Percentiles rank a stretch among this genome's conserved stretches.
Evolutionary conservation across 2,113 vertebrate genomes (phyloP).

Genomic region (Hippocampus abdominalis): DNA sequence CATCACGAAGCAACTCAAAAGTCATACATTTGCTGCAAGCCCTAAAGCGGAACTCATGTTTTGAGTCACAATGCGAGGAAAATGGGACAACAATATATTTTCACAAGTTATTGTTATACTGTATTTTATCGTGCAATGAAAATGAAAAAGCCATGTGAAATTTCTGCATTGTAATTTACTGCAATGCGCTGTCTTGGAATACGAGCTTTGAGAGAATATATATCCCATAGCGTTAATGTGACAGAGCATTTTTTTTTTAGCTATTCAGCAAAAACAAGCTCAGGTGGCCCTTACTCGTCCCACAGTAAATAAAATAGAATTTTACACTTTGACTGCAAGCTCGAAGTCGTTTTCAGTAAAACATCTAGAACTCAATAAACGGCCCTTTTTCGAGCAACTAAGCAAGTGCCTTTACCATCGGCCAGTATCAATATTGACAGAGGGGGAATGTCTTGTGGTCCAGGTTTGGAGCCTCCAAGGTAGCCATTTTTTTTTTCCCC

Average conservation of each 20-base stretch:
- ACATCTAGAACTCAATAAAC: constrained; percentile 22
- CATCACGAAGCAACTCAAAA: not conserved
- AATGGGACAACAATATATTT: not conserved
- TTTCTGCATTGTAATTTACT: not conserved
- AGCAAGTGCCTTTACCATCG: constrained; percentile 38
- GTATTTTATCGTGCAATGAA: not conserved
- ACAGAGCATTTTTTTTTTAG: not conserved
- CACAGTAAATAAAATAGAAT: not conserved
- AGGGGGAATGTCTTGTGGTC: constrained; percentile 44
- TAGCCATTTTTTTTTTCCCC: constrained; percentile 10
- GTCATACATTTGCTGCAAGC: not conserved
- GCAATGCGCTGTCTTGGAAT: not conserved
- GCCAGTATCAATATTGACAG: constrained; percentile 69
- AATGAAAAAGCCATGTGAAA: not conserved
- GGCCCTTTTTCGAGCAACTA: constrained; percentile 26
- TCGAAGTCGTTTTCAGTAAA: constrained; percentile 14
- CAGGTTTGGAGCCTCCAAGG: constrained; percentile 25
- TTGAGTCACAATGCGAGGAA: not conserved
- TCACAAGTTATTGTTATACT: not conserved
- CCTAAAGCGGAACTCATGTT: not conserved
- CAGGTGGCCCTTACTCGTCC: not conserved
- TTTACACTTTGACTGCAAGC: not conserved
- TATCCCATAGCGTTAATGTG: not conserved
- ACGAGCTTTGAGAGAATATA: not conserved
- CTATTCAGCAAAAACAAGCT: not conserved